Evolutionary conservation across 2,888 invertebrate species (phyloP), one percentile per base, ranked within the genome.

Genomic region (Drosophila nr. medialis): DNA sequence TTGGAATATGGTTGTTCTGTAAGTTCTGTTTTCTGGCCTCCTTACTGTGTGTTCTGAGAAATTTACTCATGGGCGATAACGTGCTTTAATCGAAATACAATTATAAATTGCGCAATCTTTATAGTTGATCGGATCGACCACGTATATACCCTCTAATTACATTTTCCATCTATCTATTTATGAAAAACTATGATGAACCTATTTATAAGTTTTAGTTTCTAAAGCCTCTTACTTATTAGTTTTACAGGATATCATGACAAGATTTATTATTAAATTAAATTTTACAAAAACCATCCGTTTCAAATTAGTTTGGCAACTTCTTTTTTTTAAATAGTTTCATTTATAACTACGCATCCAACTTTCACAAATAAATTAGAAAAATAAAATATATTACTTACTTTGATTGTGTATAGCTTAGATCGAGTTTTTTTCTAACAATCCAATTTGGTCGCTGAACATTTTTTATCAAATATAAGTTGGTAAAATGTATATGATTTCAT

Each of bases 1-100:
- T 78, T 83, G 90, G 90, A 91, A 91, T 86, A 91, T 91, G 91
- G 91, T 91, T 80, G 86, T 92, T 73, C 81, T 92, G 91, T 91
- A 90, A 92, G 91, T 91, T 70, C 42, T 54, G 6, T 36, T 64
- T 29, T 21, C 10, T 21, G n/a, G 27, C 51, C 27, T 54, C 62
- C 64, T 49, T 21, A 30, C 27, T 8, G 48, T 11, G 21, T 13
- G 24, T 30, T 55, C 42, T 56, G 38, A 38, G 18, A 54, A 58
- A 48, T 34, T 53, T 21, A 32, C 36, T 18, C 11, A 29, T 29
- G 59, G 18, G 27, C 58, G 75, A 77, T 79, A 77, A 78, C 36
- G 42, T 49, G 49, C 50, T 69, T 49, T 38, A 64, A 49, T 45
- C 38, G 49, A 64, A 66, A 40, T 38, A 29, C 30, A 54, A 53